These are phyloP conservation scores for Hymenochirus boettgeri DNA, from an alignment of 2,113 vertebrate genomes.

Conservation along the genomic window DNA sequence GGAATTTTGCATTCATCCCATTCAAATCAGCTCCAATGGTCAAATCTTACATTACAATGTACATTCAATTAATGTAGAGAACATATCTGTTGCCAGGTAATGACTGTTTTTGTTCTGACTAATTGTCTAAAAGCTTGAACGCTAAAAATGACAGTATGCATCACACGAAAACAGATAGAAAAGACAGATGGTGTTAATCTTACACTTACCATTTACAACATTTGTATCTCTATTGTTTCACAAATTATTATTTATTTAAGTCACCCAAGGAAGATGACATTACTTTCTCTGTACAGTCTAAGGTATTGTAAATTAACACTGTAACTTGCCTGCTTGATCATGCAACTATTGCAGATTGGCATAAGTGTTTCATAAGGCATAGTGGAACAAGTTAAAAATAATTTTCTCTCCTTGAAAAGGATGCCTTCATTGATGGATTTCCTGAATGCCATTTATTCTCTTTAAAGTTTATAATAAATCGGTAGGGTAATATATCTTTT, in stretches of 20 bases:
- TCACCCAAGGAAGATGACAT: conserved; percentile 72
- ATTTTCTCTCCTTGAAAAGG: conserved; percentile 74
- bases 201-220: conserved; percentile 79
- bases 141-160: conserved; percentile 60
- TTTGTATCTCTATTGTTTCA: conserved; percentile 73
- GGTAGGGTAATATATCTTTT: conserved; percentile 50
- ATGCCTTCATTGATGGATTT: conserved; percentile 76
- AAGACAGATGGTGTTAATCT: conserved; percentile 73
- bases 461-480: conserved; percentile 63
- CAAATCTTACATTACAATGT: conserved; percentile 28
- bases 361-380: conserved; percentile 94
- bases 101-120: conserved; percentile 78
- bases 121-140: conserved; percentile 64
- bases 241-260: conserved; percentile 73
- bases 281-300: conserved; percentile 73
- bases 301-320: conserved; percentile 70
- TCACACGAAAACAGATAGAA: conserved; percentile 73
- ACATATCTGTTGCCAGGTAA: conserved; percentile 13
- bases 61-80: conserved; percentile 44
- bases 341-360: conserved; percentile 85
- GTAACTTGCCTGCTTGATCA: conserved; percentile 71
- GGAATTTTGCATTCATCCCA: conserved; percentile 1
- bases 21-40: conserved; percentile 5
- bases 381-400: conserved; percentile 93
- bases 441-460: conserved; percentile 74